Evolutionary conservation across 1,140 invertebrate genomes (phyloP), one percentile per base, ranked within the genome.

Genomic region (Drosophila repletoides): DNA sequence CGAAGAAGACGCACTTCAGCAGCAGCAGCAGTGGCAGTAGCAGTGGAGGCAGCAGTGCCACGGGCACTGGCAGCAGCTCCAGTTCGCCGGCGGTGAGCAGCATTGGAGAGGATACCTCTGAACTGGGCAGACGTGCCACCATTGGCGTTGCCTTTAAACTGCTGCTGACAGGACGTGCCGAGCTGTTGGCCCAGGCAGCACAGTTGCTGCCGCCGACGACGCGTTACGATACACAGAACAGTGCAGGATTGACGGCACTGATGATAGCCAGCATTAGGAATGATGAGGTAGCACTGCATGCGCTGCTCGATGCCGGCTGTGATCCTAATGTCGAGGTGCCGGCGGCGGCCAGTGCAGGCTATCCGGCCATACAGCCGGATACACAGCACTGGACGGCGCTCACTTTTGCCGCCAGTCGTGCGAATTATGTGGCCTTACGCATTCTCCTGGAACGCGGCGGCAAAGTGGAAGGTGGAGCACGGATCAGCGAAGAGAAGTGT

Each of bases 391-490:
- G 94, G 94, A 96, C 94, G 2, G 94, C 95, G 0, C 88, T 96
- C 2, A 95, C 94, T 4, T 95, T 95, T 72, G 93, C 95, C 0
- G 92, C 93, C 14, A 89, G 94, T 29, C 88, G 93, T 12, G 93
- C 93, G 1, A 92, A 94, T 51, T 92, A 90, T 26, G 77, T 91
- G 90, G 92, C 70, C 88, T 88, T 92, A 90, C 91, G 58, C 88
- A 91, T 95, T 56, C 89, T 96, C 4, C 86, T 97, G 10, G 95
- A 96, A 66, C 92, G 94, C 12, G 95, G 96, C 0, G 96, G 95
- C n/a, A 92, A 94, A 46, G 96, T 97, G 0, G 96, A 97, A 91
- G 96, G 96, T 4, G 96, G 96, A 0, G 96, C 95, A 0, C 92
- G 94, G 5, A 79, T 94, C 1, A 94, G 94, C 53, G 96, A 97